Percentiles rank a stretch among this genome's conserved stretches.
These are phyloP conservation scores for Tineola bisselliella DNA, from an alignment of 2,888 invertebrate genomes.

Conservation along the genomic window DNA sequence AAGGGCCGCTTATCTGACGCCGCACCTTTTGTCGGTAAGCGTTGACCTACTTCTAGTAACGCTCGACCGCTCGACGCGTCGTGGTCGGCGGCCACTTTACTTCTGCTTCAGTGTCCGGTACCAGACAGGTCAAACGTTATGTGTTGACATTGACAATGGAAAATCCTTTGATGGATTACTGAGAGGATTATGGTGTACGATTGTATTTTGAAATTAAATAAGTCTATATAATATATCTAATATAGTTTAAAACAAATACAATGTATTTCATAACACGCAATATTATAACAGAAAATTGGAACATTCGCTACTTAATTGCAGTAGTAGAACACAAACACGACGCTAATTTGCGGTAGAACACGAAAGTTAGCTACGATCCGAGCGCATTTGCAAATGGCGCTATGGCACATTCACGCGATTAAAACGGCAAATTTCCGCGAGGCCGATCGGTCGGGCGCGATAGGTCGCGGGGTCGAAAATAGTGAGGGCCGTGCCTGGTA, in stretches of 20 bases:
- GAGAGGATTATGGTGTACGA: too few species aligned
- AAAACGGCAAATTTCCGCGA: constrained; percentile 55
- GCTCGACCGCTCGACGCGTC: constrained; percentile 38
- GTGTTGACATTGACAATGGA: constrained; percentile 7
- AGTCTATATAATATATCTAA: too few species aligned
- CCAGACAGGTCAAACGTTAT: neutral
- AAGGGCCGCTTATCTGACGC: constrained; percentile 60
- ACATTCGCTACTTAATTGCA: constrained; percentile 31
- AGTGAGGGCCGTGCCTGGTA: constrained; percentile 60
- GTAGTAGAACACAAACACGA: constrained; percentile 29
- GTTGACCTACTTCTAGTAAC: constrained; percentile 61
- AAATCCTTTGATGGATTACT: neutral
- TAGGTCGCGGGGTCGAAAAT: constrained; percentile 63
- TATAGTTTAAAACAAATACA: neutral
- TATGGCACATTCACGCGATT: constrained; percentile 54
- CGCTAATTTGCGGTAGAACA: constrained; percentile 39
- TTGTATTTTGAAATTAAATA: too few species aligned
- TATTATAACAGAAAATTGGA: constrained; percentile 20
- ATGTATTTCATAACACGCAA: constrained; percentile 5
- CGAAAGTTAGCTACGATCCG: constrained; percentile 34
- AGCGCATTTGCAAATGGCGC: constrained; percentile 47
- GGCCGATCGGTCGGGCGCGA: constrained; percentile 59
- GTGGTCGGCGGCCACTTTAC: neutral
- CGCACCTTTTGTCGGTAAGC: constrained; percentile 63
- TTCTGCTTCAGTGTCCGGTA: neutral